Conservation (phyloP, 2,113 vertebrate species). For the Bos javanicus region DNA sequence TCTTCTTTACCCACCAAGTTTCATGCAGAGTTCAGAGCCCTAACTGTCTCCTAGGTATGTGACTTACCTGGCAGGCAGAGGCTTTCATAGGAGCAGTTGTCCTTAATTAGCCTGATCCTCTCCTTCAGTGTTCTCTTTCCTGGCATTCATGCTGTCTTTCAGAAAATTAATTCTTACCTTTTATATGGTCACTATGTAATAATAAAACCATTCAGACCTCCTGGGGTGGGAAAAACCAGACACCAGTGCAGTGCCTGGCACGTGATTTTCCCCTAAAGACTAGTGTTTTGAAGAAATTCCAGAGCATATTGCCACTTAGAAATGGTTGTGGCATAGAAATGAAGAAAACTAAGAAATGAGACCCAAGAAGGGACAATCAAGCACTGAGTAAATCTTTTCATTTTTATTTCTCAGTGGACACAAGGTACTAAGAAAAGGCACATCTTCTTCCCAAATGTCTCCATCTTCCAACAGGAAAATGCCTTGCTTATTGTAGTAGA, state of each 20-base stretch:
- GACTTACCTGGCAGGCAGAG: neutral
- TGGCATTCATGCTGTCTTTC: neutral
- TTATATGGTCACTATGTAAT: neutral
- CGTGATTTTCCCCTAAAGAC: neutral
- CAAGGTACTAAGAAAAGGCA: neutral
- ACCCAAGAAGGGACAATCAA: neutral
- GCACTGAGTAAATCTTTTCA: neutral
- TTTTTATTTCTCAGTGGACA: neutral
- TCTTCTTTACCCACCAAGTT: neutral
- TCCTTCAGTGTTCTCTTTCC: neutral
- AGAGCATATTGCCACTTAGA: neutral
- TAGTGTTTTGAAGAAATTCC: neutral
- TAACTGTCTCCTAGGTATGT: neutral
- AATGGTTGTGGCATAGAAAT: neutral
- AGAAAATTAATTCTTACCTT: neutral
- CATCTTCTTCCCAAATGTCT: neutral
- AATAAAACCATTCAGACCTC: neutral
- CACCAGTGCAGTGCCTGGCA: accelerated
- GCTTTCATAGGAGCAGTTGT: neutral
- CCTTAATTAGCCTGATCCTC: neutral
- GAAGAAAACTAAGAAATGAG: neutral
- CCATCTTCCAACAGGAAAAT: neutral
- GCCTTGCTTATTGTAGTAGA: neutral
- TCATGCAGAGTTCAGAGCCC: neutral
- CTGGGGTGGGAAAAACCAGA: neutral